These are phyloP conservation scores for Salvator merianae DNA, from an alignment of 2,113 vertebrate species.

Conservation along the genomic window DNA sequence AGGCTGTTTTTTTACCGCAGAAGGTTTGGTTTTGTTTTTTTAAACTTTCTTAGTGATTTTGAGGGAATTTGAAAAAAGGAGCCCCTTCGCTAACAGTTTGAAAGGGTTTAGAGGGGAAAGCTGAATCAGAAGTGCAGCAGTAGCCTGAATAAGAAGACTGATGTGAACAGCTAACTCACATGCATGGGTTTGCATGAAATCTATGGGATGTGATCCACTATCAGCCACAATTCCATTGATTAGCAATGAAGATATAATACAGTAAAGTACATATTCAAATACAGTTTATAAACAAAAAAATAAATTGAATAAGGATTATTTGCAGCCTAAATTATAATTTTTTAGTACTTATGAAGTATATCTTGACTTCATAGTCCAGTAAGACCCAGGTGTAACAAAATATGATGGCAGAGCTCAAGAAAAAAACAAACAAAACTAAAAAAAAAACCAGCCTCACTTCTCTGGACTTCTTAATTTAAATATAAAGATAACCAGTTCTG, in stretches of 20 bases:
- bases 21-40: no score
- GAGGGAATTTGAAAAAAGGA: not conserved
- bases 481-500: not conserved
- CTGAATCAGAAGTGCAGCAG: not conserved
- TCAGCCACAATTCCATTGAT: not conserved
- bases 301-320: not conserved
- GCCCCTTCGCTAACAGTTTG: no score
- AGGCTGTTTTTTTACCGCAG: not conserved
- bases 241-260: not conserved
- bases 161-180: not conserved
- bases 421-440: not conserved
- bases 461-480: not conserved
- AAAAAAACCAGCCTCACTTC: not conserved
- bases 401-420: not conserved
- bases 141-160: not conserved
- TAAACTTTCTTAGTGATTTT: no score
- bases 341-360: not conserved
- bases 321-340: not conserved
- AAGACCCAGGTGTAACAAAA: not conserved
- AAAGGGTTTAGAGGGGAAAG: no score
- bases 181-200: not conserved
- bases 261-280: not conserved
- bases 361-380: not conserved
- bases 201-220: not conserved
- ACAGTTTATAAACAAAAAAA: not conserved